phyloP scores from a whole-genome alignment of 2,113 vertebrate species.

The Hucho hucho region DNA sequence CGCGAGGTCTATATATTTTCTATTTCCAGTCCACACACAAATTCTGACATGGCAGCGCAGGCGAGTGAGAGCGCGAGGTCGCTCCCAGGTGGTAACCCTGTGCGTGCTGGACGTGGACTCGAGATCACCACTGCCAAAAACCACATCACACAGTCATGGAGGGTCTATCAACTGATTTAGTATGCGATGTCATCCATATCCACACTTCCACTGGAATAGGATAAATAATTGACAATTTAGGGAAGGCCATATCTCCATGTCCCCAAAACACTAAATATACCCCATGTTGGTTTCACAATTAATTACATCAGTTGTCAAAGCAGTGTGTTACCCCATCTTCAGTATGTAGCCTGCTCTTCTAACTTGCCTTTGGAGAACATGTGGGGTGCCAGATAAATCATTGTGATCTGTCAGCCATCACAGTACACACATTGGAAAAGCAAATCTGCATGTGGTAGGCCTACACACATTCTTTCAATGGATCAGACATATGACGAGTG shows the following conservation, averaged over 20 bases:
- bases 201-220: slow-evolving; percentile 38
- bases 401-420: slow-evolving; percentile 30
- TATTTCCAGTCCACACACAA: slow-evolving; percentile 55
- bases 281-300: slow-evolving; percentile 51
- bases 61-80: slow-evolving; percentile 36
- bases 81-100: slow-evolving; percentile 47
- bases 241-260: slow-evolving; percentile 54
- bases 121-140: slow-evolving; percentile 31
- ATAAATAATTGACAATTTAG: slow-evolving; percentile 58
- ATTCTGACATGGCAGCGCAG: slow-evolving; percentile 57
- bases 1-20: slow-evolving; percentile 13
- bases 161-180: slow-evolving; percentile 26
- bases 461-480: neutral
- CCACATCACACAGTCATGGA: slow-evolving; percentile 29
- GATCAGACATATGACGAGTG: neutral
- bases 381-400: slow-evolving; percentile 32
- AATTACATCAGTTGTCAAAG: slow-evolving; percentile 57
- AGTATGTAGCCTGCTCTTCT: slow-evolving; percentile 13
- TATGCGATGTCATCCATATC: slow-evolving; percentile 23
- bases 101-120: slow-evolving; percentile 21
- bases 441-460: slow-evolving; percentile 20
- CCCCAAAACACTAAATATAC: slow-evolving; percentile 42
- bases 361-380: slow-evolving; percentile 41
- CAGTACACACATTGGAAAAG: slow-evolving; percentile 20
- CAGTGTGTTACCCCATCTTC: slow-evolving; percentile 44